Evolutionary conservation across 2,113 vertebrate species (phyloP), one percentile per base, ranked within the genome.

Genomic region (Pyxicephalus adspersus): DNA sequence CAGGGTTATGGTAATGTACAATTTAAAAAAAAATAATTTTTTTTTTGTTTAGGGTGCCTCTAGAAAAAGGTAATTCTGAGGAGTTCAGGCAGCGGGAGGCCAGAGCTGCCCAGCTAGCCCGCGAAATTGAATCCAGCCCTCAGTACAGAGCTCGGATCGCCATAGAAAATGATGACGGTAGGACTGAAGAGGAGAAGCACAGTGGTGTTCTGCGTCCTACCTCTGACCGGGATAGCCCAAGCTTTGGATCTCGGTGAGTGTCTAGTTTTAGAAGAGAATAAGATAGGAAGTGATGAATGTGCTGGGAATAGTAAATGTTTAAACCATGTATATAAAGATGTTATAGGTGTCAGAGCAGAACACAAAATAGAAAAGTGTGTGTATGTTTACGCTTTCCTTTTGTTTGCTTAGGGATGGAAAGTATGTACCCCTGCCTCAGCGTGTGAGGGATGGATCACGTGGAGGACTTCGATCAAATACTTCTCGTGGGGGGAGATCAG

Each of bases 111-210:
- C 94, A 95, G 18, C 84, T 97, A 81, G 96, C 95, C 70, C 93
- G 88, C 25, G 96, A 97, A 87, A 97, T 97, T 16, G 96, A 97
- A 72, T 93, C 96, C 0, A 97, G 94, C 52, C 92, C 95, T 2
- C 96, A 96, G 86, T 96, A 96, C 85, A 92, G 95, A 60, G 88
- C 93, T 31, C 92, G 95, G 0, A 94, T 92, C 0, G 86, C 87
- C 16, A 91, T 97, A 85, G 96, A 97, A 86, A 97, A 96, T 0
- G 96, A 97, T 0, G 96, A 96, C 0, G 94, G 94, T 3, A 94
- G 93, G 83, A 95, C 89, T 0, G 96, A 97, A 63, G 96, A 97
- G 78, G 96, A 97, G 65, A 96, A 95, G 72, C 96, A 87, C 88
- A 96, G 96, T 0, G 90, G 95, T 0, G 96, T 97, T 15, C 84